Evolutionary conservation across 2,888 invertebrate species (phyloP).

Genomic region (Eristalis pertinax): DNA sequence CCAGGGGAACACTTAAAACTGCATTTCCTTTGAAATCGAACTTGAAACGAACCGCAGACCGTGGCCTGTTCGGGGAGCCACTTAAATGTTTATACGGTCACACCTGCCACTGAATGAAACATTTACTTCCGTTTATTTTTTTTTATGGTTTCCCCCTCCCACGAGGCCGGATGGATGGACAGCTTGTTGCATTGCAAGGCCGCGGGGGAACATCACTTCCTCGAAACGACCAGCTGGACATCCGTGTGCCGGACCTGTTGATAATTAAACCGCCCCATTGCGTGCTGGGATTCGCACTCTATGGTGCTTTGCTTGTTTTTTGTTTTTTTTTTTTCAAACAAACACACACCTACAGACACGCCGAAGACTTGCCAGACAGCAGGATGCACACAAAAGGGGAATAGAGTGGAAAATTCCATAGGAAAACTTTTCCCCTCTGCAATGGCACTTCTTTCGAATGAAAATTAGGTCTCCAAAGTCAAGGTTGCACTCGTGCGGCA

Average conservation of each 20-base stretch:
- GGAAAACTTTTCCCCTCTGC: too few relatives aligned
- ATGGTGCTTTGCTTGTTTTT: constrained; percentile 1
- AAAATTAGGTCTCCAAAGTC: neutral
- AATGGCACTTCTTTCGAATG: neutral
- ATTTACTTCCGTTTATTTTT: neutral
- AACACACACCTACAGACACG: neutral
- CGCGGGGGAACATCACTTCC: neutral
- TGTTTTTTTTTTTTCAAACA: neutral
- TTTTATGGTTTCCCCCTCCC: constrained; percentile 12
- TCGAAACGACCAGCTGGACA: constrained; percentile 15
- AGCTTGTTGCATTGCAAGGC: neutral
- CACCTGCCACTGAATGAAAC: neutral
- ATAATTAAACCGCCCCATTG: constrained; percentile 47
- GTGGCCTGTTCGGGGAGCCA: neutral
- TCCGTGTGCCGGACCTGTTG: constrained; percentile 45
- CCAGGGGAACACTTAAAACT: constrained; percentile 33
- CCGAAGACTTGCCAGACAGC: neutral
- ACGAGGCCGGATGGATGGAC: neutral
- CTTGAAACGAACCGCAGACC: neutral
- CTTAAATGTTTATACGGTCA: constrained; percentile 18
- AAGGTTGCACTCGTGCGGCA: neutral
- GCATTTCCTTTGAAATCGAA: constrained; percentile 12
- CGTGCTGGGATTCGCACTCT: constrained; percentile 39
- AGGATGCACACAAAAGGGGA: too few relatives aligned
- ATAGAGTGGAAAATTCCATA: neutral